A percentile compares a stretch with the other conserved stretches of the same genome.
phyloP scores from a whole-genome alignment of 2,797 vertebrate genomes.

The Typhlichthys subterraneus region DNA sequence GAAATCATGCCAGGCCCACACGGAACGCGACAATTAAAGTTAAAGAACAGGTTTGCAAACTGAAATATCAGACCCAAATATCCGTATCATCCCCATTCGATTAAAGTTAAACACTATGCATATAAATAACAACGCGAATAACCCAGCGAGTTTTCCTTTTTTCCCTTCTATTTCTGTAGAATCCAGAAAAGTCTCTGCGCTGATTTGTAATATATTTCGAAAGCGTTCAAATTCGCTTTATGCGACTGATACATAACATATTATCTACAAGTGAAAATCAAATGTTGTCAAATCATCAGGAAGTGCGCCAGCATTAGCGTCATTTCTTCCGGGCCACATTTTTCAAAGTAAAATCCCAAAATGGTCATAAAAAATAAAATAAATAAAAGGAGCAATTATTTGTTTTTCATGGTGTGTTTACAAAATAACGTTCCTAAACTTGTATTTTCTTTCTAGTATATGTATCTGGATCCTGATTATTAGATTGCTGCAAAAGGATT shows the following conservation, averaged over 20 bases:
- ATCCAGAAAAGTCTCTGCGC: slow-evolving; percentile 2
- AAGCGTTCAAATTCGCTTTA: background rate
- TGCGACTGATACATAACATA: slow-evolving; percentile 38
- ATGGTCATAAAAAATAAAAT: background rate
- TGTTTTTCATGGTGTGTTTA: too few species aligned
- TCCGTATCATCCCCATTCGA: slow-evolving; percentile 27
- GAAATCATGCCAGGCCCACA: slow-evolving; percentile 42
- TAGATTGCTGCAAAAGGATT: too few species aligned
- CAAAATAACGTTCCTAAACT: too few species aligned
- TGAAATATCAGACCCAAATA: slow-evolving; percentile 42
- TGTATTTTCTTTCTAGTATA: too few species aligned
- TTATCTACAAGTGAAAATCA: slow-evolving; percentile 43
- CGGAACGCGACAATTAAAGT: slow-evolving; percentile 12
- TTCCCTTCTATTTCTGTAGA: background rate
- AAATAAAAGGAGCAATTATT: background rate
- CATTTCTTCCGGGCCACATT: background rate
- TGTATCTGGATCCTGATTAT: too few species aligned
- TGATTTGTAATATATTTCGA: background rate
- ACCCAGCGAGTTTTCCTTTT: slow-evolving; percentile 31
- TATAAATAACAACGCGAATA: slow-evolving; percentile 31
- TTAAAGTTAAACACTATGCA: slow-evolving; percentile 29
- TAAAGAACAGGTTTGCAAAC: slow-evolving; percentile 3
- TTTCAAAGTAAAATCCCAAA: background rate
- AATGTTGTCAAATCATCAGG: slow-evolving; percentile 64
- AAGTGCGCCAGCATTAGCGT: slow-evolving; percentile 38